Conservation (phyloP, 2,797 vertebrate species). For the Coregonus ussuriensis region DNA sequence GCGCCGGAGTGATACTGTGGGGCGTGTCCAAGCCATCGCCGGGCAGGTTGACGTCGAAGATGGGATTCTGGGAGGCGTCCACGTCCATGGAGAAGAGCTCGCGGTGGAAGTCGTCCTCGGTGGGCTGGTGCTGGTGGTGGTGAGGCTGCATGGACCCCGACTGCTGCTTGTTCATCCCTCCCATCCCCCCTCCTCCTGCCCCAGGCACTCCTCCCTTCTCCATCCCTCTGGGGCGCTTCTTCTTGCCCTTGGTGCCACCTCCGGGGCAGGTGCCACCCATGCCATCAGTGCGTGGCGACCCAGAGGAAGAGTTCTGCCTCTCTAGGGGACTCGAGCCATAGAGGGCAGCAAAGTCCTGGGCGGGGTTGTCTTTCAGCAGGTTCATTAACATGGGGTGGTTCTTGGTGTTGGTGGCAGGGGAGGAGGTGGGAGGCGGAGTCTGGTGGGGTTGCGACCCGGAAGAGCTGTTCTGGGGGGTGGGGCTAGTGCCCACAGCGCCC, state of each 20-base stretch:
- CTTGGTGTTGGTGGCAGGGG: slow-evolving; percentile 98
- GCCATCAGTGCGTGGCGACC: slow-evolving; percentile 85
- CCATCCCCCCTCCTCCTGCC: slow-evolving; percentile 49
- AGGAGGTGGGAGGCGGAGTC: slow-evolving; percentile 94
- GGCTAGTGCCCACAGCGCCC: slow-evolving; percentile 93
- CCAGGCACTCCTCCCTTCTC: slow-evolving; percentile 72
- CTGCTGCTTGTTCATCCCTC: slow-evolving; percentile 70
- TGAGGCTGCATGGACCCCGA: slow-evolving; percentile 72
- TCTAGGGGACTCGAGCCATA: slow-evolving; percentile 93
- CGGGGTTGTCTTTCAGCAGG: slow-evolving; percentile 95
- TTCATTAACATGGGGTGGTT: slow-evolving; percentile 99
- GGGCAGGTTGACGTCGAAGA: slow-evolving; percentile 94
- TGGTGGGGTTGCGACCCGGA: slow-evolving; percentile 87
- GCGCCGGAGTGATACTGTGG: slow-evolving; percentile 95
- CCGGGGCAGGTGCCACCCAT: slow-evolving; percentile 79
- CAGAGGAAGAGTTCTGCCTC: slow-evolving; percentile 95
- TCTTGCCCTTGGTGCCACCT: slow-evolving; percentile 84
- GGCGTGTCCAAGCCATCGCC: slow-evolving; percentile 94
- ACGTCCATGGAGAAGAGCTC: slow-evolving; percentile 99
- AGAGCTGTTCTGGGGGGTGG: slow-evolving; percentile 85
- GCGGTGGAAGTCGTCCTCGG: slow-evolving; percentile 97
- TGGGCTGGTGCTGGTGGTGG: slow-evolving; percentile 81
- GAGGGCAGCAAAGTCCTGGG: slow-evolving; percentile 92
- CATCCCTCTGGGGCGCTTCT: slow-evolving; percentile 83
- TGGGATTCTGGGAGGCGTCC: slow-evolving; percentile 92